Base-by-base conservation (phyloP, 2,113 vertebrate genomes). In the Elaphurus davidianus region DNA sequence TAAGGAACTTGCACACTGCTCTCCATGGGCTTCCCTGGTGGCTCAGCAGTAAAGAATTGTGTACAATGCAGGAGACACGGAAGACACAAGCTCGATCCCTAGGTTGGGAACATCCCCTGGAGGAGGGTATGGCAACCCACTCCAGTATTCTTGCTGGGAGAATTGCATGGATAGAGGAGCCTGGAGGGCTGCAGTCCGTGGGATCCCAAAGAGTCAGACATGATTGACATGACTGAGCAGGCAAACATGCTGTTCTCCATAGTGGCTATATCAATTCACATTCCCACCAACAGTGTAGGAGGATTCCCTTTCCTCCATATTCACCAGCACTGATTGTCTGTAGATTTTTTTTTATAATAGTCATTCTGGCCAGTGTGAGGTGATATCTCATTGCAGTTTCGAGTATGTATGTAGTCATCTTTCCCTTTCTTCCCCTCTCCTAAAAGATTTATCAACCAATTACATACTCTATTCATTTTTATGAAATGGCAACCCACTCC, bases 41-140 rank as follows among this genome's bases (percentile, higher is more conserved):
- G 23, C 6, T 7, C 71, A 43, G 12, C 3, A 25, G 36, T 76
- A 43, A 76, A 76, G 71, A 76, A 43, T 27, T 15, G 6, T 43
- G 36, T 43, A 7, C 21, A 25, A 15, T 0, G 6, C 23, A 76
- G 40, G 40, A 76, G 71, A 76, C 23, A 76, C 40, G 43, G 40
- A 43, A 76, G 23, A 76, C 12, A 76, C 0, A 1, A 43, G 12
- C 43, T 43, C 0, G 6, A 76, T 43, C 40, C 71, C 10, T 74
- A 25, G 19, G n/a, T 71, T 40, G n/a, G 67, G 36, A 74, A 40
- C 36, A 74, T 74, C 21, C 5, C 5, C 23, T 76, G 12, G 40
- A 76, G 40, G 23, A 27, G 23, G 12, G 71, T 17, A 43, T 76
- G 40, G 71, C 40, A 43, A 43, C 23, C 23, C 40, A 43, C 6